phyloP scores from a whole-genome alignment of 2,113 vertebrate species.

The Colaptes auratus region DNA sequence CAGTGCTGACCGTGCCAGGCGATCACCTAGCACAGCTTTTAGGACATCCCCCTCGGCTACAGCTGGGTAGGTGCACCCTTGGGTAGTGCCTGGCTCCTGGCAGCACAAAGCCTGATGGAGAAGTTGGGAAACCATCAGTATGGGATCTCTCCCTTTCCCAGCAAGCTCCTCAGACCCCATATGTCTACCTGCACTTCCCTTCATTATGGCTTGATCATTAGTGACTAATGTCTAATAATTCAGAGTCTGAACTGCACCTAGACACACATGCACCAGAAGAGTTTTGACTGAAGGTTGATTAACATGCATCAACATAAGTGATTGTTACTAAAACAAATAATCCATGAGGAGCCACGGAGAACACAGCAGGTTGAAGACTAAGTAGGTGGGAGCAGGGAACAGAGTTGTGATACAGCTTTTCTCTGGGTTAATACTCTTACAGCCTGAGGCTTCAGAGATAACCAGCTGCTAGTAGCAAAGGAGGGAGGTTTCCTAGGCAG shows the following conservation, averaged over 20 bases:
- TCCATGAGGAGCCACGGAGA: neutral
- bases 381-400: neutral
- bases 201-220: neutral
- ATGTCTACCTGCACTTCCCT: fast-evolving
- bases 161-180: fast-evolving
- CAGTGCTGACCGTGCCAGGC: too few relatives aligned
- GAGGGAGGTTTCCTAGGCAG: neutral
- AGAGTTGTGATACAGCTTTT: neutral
- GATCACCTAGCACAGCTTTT: fast-evolving
- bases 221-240: too few relatives aligned
- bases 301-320: fast-evolving
- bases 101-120: fast-evolving
- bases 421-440: neutral
- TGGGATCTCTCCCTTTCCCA: fast-evolving
- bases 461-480: fast-evolving
- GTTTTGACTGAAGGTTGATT: neutral
- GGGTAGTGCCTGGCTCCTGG: fast-evolving
- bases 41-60: fast-evolving
- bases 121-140: fast-evolving
- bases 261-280: fast-evolving
- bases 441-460: neutral
- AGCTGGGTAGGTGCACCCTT: neutral
- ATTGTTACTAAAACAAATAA: neutral
- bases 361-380: neutral
- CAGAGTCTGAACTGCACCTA: fast-evolving